Percentiles rank a stretch among this genome's conserved stretches.
Evolutionary conservation across 2,888 invertebrate species (phyloP).

Genomic region (Gandaritis pyraliata): DNA sequence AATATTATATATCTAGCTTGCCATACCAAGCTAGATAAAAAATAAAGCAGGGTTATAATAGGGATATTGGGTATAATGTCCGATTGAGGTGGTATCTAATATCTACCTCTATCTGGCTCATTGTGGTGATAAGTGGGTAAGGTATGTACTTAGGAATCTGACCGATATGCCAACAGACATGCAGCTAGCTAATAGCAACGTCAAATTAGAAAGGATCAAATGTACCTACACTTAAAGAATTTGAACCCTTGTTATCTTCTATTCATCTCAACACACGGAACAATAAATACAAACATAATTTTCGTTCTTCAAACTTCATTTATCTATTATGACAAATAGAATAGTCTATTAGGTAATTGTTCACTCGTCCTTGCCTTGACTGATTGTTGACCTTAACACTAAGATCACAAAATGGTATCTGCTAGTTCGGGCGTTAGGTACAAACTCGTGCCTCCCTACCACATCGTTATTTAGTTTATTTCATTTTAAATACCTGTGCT

Average conservation of each 20-base stretch:
- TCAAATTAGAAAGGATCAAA: no score
- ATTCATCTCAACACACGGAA: background rate
- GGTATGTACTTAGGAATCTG: slow-evolving; percentile 12
- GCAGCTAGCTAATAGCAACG: no score
- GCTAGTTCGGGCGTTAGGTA: slow-evolving; percentile 19
- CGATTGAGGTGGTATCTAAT: slow-evolving; percentile 28
- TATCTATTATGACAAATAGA: background rate
- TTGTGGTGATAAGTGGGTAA: slow-evolving; percentile 18
- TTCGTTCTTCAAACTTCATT: background rate
- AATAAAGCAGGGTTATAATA: slow-evolving; percentile 40
- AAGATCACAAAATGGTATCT: slow-evolving; percentile 28
- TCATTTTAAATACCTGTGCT: slow-evolving; percentile 4
- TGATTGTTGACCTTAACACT: slow-evolving; percentile 32
- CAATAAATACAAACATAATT: no score
- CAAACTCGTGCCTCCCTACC: background rate
- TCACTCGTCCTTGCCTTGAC: slow-evolving; percentile 32
- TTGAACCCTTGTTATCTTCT: background rate
- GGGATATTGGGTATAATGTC: slow-evolving; percentile 41
- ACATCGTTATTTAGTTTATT: slow-evolving; percentile 16
- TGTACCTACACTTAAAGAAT: no score
- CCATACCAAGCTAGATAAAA: slow-evolving; percentile 36
- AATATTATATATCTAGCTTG: slow-evolving; percentile 28
- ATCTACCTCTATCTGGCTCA: slow-evolving; percentile 17
- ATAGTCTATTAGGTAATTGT: slow-evolving; percentile 28
- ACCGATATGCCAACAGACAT: slow-evolving; percentile 19